Base-by-base conservation (phyloP, 2,888 invertebrate species). In the Unio pictorum region DNA sequence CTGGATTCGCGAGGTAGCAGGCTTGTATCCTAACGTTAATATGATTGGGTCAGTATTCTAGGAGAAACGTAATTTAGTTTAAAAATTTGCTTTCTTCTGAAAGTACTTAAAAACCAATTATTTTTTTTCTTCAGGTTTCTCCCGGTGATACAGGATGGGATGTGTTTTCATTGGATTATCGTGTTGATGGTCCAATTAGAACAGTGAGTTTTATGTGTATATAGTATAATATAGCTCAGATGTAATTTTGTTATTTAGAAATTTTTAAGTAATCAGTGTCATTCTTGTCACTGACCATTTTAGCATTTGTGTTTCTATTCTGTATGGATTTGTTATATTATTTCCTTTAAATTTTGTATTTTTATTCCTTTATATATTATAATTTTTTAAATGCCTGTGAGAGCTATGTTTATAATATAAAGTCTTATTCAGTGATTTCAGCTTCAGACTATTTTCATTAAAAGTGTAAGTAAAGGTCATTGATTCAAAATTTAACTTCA, bases 61-160 rank as follows among this genome's bases (percentile, higher is more conserved):
- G 23, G 23, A 23, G 23, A 23, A 23, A 23, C 23, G 23, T 23
- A 23, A 23, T 23, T 23, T 23, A 23, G 23, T 23, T 23, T 0
- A 23, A 23, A 23, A 23, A 23, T 23, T 23, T 23, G 23, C 23
- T 23, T 23, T 23, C 23, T 17, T 23, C 28, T 64, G 18, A n/a
- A 15, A 55, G 8, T 7, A 23, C n/a, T 11, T n/a, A 7, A 11
- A 55, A 23, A 15, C 18, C 55, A n/a, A 18, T 55, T n/a, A 20
- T 61, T 63, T 55, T 61, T 26, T 17, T 59, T 63, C 55, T 45
- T 0, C 67, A 87, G 87, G 87, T 88, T 15, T 89, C 89, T 1
- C 92, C 93, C 66, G 94, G 95, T 66, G 96, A 96, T 90, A 93
- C 93, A 71, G 96, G 96, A 5, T 96, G 96, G 95, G 96, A 97